Evolutionary conservation across 1,140 invertebrate genomes (phyloP), one percentile per base, ranked within the genome.

Genomic region (Brachionus paranguensis): DNA sequence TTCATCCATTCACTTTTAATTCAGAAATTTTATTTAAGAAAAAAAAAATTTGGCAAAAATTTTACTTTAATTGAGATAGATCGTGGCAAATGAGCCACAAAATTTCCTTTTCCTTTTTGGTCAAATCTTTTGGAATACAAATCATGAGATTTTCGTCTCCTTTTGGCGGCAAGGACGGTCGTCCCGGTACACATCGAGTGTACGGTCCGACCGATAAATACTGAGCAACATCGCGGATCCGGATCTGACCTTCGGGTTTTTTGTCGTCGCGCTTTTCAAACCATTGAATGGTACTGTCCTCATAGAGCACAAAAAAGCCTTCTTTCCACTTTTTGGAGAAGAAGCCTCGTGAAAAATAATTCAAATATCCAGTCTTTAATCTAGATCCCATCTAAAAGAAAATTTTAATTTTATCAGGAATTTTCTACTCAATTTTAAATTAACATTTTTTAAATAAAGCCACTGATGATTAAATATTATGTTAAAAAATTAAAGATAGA

Each of bases 301-400:
- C 81, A 47, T 68, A 83, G 12, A 83, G 33, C 7, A 72, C 81
- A 55, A 83, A 83, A 83, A 68, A 83, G 29, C 37, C 60, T 37
- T 83, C 81, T 83, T 83, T 83, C 81, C 81, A 83, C 45, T 83
- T 83, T 70, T 72, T 83, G 11, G 60, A 64, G 6, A 83, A 47
- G n/a, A 83, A 70, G 43, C 81, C 81, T 47, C 78, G 11, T 27
- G 50, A 64, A 81, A 24, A 81, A 64, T 81, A 81, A 5, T 37
- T 17, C n/a, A 81, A 47, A 81, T 64, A 81, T 81, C 78, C 78
- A 33, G 78, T 81, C 60, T 81, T 81, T 60, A 81, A 37, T 47
- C 60, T 81, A 81, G 78, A 81, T 24, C 78, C 78, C 78, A 81
- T 81, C 37, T 81, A 20, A 64, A 68, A 47, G 12, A 45, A 64